Base-by-base conservation (phyloP, 1,140 invertebrate genomes). In the Zophobas morio region DNA sequence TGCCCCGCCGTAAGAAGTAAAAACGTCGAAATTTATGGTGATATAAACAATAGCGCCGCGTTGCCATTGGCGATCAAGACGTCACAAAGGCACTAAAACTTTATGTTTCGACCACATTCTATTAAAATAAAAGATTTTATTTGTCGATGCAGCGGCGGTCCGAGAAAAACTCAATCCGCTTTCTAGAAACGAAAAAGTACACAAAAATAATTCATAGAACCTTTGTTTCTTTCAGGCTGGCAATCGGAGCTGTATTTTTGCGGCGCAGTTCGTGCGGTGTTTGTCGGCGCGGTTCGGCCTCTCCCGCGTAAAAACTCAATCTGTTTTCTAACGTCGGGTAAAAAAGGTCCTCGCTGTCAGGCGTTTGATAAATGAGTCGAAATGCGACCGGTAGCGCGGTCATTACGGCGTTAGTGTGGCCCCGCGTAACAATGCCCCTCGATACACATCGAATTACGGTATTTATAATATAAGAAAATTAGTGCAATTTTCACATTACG, bases 391-490 rank as follows among this genome's bases (percentile, higher is more conserved):
- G 81, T 81, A 82, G 79, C 74, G 70, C 77, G 78, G 78, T 82
- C 81, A 82, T 82, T 82, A 82, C 74, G 74, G 78, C 74, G 78
- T 82, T 82, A 82, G 78, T 77, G 70, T 51, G 66, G 63, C 71
- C 66, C 76, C 33, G 40, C 56, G 51, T 70, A 74, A 79, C 74
- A 81, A 76, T 75, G 75, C 66, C 40, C 56, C 72, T n/a, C 78
- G 53, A 46, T 72, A 33, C 76, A 74, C 70, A 57, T 47, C 76
- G 73, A 57, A 76, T 82, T 81, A 79, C 81, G 77, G 75, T 74
- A 77, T 80, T 82, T 81, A 82, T 79, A 81, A 81, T 82, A 74
- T 73, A 78, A 80, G 77, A 78, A 81, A 82, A 80, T 81, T 79
- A 77, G 75, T 70, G 80, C 75, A 82, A 82, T 82, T 82, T 82